Evolutionary conservation across 2,888 invertebrate genomes (phyloP), one percentile per base, ranked within the genome.

Genomic region (Masnerella sp.): DNA sequence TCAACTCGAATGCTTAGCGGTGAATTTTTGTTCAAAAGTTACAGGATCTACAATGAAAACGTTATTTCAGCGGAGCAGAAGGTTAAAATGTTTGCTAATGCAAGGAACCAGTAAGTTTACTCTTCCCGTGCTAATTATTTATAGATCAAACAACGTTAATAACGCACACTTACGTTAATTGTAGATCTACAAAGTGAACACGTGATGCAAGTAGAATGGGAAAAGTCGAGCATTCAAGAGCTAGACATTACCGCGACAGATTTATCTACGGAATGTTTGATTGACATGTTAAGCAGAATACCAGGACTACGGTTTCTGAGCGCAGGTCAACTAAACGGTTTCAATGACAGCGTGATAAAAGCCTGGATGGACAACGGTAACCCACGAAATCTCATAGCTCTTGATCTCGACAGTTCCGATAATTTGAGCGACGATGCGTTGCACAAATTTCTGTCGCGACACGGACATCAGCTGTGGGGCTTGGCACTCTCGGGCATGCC

Each of bases 141-240:
- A 5, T 7, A 25, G 7, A 25, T n/a, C n/a, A n/a, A n/a, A n/a
- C n/a, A n/a, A n/a, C n/a, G n/a, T n/a, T n/a, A n/a, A n/a, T n/a
- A n/a, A 25, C 25, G 25, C 25, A 25, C 25, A 25, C 7, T 25
- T 25, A 30, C 11, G 2, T 34, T 43, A 65, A n/a, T 54, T 25
- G 32, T 85, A 96, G 97, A 93, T 86, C 90, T 99, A 5, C 94
- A 95, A 84, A 96, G 96, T 78, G 96, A 97, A 80, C 92, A 95
- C 87, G 94, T 99, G 70, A 95, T 96, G 93, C 94, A 94, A 84
- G 98, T 98, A 9, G 98, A 99, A 83, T 99, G 99, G 99, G 98
- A 99, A 87, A 97, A 98, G 87, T 95, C 96, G 0, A 92, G 93
- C 0, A 88, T 99, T 61, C 95, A 95, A 86, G 99, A 99, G 88